These are phyloP conservation scores for Bambusicola thoracicus DNA, from an alignment of 2,113 vertebrate genomes.

Conservation along the genomic window DNA sequence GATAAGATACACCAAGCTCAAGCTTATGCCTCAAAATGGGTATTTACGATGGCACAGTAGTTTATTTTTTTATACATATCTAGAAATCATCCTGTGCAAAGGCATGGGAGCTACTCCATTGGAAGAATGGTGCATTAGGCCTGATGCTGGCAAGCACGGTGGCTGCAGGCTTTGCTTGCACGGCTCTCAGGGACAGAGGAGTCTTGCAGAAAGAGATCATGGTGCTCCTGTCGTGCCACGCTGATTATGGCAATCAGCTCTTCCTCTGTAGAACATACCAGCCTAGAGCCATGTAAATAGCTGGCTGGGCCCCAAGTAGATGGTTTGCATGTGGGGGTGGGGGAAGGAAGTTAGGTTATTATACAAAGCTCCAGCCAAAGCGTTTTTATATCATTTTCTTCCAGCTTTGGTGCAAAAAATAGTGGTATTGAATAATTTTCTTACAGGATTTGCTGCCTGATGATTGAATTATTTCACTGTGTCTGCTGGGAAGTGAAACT, in stretches of 20 bases:
- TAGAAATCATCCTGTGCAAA: not conserved
- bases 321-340: not conserved
- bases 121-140: not conserved
- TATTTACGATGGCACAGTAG: not conserved
- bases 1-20: slow-evolving; percentile 2
- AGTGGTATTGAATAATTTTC: not conserved
- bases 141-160: not conserved
- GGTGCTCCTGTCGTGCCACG: rapidly evolving
- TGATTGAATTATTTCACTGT: not conserved
- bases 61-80: not conserved
- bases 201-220: not conserved
- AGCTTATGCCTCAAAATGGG: slow-evolving; percentile 28
- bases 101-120: not conserved
- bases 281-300: not conserved
- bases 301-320: not conserved
- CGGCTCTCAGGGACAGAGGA: not conserved
- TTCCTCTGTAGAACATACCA: not conserved
- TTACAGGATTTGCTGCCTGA: not conserved
- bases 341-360: not conserved
- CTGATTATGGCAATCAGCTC: rapidly evolving
- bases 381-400: not conserved
- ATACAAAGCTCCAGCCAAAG: not conserved
- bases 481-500: not conserved
- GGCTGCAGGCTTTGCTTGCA: not conserved
- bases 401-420: not conserved